These are phyloP conservation scores for Linhomoeus sp. DNA, from an alignment of 2,888 invertebrate genomes.

Conservation along the genomic window DNA sequence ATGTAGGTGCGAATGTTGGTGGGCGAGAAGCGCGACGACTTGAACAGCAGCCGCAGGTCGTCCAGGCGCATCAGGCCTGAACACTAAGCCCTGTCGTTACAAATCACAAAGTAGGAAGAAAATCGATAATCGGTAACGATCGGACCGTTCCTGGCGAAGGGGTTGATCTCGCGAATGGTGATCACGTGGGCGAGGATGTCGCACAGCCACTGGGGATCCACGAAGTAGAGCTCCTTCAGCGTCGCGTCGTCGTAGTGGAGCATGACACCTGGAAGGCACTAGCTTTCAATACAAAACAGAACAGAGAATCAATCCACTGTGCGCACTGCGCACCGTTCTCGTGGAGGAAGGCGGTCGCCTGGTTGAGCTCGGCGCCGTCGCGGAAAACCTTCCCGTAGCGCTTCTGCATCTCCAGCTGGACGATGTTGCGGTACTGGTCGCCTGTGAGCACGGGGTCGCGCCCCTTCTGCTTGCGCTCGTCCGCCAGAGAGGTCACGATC, in stretches of 20 bases:
- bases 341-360: conserved; percentile 87
- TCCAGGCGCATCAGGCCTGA: conserved; percentile 71
- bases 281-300: too few relatives aligned
- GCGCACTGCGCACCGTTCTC: conserved; percentile 54
- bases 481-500: conserved; percentile 50
- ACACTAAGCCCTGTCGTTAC: too few relatives aligned
- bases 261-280: conserved; percentile 47
- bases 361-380: conserved; percentile 59
- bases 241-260: conserved; percentile 84
- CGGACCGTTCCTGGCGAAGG: conserved; percentile 62
- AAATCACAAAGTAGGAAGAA: too few relatives aligned
- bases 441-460: conserved; percentile 61
- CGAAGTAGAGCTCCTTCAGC: conserved; percentile 75
- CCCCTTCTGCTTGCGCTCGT: conserved; percentile 42
- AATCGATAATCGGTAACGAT: neutral
- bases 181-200: conserved; percentile 92
- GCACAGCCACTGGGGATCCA: conserved; percentile 95
- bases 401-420: conserved; percentile 42
- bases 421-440: conserved; percentile 46
- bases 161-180: conserved; percentile 87
- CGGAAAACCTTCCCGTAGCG: conserved; percentile 49
- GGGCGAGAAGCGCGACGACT: conserved; percentile 57
- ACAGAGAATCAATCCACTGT: too few relatives aligned
- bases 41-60: conserved; percentile 74
- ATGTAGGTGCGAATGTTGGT: conserved; percentile 53